Evolutionary conservation across 2,113 vertebrate species (phyloP).

Genomic region (Bambusicola thoracicus): DNA sequence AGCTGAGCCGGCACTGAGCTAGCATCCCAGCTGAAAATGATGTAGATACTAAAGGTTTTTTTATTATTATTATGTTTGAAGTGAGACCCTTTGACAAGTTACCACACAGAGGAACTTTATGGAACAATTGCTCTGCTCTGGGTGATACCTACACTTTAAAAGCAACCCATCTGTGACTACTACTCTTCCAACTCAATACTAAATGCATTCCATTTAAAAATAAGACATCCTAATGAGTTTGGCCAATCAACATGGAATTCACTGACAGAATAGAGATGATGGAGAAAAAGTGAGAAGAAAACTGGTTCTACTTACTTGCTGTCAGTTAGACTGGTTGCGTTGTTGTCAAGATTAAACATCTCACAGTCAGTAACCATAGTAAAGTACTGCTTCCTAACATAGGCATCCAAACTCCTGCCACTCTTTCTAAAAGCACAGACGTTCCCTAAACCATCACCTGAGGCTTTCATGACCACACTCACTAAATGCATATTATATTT

Average conservation of each 20-base stretch:
- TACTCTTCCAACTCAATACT: neutral
- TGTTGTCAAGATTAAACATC: neutral
- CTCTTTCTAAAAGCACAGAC: neutral
- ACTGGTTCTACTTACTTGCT: neutral
- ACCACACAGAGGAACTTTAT: neutral
- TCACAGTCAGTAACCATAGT: neutral
- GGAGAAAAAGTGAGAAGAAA: neutral
- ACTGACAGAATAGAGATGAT: neutral
- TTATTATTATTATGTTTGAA: neutral
- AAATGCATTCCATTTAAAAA: neutral
- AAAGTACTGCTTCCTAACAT: neutral
- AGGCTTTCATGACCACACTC: neutral
- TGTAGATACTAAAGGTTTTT: too few species aligned
- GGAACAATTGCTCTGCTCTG: neutral
- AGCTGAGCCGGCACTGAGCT: neutral
- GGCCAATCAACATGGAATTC: neutral
- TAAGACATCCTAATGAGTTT: neutral
- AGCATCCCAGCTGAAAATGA: neutral
- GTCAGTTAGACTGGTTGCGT: neutral
- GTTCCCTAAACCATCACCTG: neutral
- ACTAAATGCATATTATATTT: neutral
- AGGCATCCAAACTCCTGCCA: neutral
- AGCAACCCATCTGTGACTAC: neutral
- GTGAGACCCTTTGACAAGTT: neutral
- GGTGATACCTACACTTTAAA: fast-evolving